Evolutionary conservation across 2,113 vertebrate species (phyloP).

Genomic region (Sylvilagus bachmani): DNA sequence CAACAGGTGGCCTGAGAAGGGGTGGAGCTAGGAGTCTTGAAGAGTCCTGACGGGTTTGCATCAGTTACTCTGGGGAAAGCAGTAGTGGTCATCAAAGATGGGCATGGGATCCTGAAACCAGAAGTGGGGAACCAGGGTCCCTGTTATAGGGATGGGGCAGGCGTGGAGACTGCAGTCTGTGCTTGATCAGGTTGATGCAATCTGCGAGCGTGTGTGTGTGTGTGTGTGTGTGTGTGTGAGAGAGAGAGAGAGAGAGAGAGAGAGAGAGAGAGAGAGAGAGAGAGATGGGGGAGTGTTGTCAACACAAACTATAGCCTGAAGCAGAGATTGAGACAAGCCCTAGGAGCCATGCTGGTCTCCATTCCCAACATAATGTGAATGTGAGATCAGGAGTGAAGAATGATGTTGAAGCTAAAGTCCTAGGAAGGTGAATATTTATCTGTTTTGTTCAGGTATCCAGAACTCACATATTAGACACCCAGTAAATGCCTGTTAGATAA

Average conservation of each 20-base stretch:
- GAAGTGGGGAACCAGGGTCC: not conserved
- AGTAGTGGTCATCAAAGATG: not conserved
- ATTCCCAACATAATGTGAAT: not conserved
- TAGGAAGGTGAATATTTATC: not conserved
- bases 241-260: too few species aligned
- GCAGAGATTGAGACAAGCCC: not conserved
- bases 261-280: too few species aligned
- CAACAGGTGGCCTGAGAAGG: not conserved
- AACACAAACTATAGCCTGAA: not conserved
- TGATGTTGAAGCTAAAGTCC: not conserved
- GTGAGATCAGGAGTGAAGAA: too few species aligned
- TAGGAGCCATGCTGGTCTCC: not conserved
- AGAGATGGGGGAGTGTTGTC: not conserved
- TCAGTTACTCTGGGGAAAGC: not conserved
- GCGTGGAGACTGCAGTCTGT: not conserved
- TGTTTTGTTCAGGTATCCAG: not conserved
- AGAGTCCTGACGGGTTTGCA: not conserved
- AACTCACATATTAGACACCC: not conserved
- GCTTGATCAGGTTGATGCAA: not conserved
- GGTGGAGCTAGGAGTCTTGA: too few species aligned
- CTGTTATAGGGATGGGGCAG: rapidly evolving
- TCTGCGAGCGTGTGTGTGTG: not conserved
- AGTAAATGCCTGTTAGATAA: not conserved
- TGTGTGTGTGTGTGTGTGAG: too few species aligned
- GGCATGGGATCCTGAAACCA: not conserved